Evolutionary conservation across 2,888 invertebrate genomes (phyloP).

Genomic region (Prosopocoilus inquinatus): DNA sequence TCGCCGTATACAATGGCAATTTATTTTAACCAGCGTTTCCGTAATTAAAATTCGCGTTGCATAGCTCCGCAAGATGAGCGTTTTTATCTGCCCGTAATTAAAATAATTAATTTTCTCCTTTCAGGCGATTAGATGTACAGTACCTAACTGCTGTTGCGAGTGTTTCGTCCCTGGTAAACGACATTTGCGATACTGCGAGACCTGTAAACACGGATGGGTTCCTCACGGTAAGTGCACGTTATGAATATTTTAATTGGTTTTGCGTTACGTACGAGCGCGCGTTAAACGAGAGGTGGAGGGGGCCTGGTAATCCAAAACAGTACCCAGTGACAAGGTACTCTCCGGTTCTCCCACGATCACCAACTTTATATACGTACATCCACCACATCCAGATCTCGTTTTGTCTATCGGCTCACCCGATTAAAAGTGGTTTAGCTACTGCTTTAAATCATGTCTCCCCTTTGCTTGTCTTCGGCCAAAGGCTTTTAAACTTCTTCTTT

Average conservation of each 20-base stretch:
- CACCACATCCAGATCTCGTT: not conserved
- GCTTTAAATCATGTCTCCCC: slow-evolving; percentile 29
- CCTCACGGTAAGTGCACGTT: slow-evolving; percentile 63
- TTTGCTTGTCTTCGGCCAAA: slow-evolving; percentile 23
- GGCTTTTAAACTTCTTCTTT: not conserved
- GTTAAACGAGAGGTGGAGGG: not conserved
- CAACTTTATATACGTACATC: too few species aligned
- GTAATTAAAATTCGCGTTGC: too few species aligned
- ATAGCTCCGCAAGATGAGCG: too few species aligned
- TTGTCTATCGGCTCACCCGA: slow-evolving; percentile 12
- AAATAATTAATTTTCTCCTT: slow-evolving; percentile 38
- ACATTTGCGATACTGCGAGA: slow-evolving; percentile 66
- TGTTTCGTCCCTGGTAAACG: slow-evolving; percentile 68
- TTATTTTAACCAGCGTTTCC: too few species aligned
- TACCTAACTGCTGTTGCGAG: slow-evolving; percentile 65
- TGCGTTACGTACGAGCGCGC: not conserved
- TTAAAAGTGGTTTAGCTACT: slow-evolving; percentile 16
- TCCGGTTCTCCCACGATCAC: slow-evolving; percentile 1
- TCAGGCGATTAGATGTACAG: slow-evolving; percentile 66
- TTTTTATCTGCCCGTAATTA: too few species aligned
- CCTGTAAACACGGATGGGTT: slow-evolving; percentile 73
- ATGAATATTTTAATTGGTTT: slow-evolving; percentile 7
- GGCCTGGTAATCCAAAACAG: not conserved
- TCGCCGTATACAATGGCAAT: too few species aligned
- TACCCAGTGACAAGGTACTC: not conserved